These are phyloP conservation scores for Macrocentrus cingulum DNA, from an alignment of 1,140 invertebrate genomes.

Conservation along the genomic window DNA sequence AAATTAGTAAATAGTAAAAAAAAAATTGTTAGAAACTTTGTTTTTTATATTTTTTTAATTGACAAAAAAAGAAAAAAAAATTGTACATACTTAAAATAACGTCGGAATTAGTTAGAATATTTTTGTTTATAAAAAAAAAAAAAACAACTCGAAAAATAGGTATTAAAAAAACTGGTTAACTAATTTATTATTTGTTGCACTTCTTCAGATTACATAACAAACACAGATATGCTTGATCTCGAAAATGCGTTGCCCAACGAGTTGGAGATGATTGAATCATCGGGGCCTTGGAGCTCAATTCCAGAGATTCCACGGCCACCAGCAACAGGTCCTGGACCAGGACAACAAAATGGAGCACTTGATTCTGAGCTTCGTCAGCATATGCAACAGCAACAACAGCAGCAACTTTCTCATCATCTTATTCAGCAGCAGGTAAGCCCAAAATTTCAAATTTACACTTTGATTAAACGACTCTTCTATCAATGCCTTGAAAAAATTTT, in stretches of 20 bases:
- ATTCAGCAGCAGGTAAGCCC: constrained; percentile 64
- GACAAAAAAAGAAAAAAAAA: not conserved
- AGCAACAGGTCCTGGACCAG: constrained; percentile 75
- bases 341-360: constrained; percentile 72
- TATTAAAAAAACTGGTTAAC: too few relatives aligned
- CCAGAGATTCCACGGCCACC: constrained; percentile 68
- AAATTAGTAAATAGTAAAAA: too few relatives aligned
- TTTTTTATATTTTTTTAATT: constrained; percentile 5
- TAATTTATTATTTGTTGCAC: constrained; percentile 24
- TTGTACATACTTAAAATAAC: constrained; percentile 6
- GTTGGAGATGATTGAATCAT: constrained; percentile 64
- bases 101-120: constrained; percentile 2
- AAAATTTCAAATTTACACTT: constrained; percentile 1
- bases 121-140: too few relatives aligned
- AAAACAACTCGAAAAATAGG: too few relatives aligned
- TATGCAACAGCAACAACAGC: constrained; percentile 59
- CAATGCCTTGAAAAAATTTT: too few relatives aligned
- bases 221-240: constrained; percentile 81
- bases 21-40: too few relatives aligned
- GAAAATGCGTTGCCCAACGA: constrained; percentile 93
- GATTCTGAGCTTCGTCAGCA: constrained; percentile 59
- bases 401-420: constrained; percentile 68
- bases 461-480: too few relatives aligned
- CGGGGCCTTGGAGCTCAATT: constrained; percentile 68
- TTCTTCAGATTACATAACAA: constrained; percentile 64